phyloP scores from a whole-genome alignment of 1,140 invertebrate species.

The Drosophila sp. region DNA sequence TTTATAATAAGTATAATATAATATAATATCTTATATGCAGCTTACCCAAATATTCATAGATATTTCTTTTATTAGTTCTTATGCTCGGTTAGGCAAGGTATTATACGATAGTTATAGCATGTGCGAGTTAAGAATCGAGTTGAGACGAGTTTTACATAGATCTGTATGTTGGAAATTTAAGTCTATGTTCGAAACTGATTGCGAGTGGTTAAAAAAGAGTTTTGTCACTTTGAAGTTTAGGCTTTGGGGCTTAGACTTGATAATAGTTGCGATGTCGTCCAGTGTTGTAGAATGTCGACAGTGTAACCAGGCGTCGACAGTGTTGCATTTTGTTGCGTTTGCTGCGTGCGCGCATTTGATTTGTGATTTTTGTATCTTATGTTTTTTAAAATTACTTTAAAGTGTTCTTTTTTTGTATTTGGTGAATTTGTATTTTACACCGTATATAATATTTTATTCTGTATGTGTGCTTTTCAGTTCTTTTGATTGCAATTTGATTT shows the following conservation, averaged over 20 bases:
- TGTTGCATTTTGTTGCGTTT: constrained; percentile 80
- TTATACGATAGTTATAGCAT: constrained; percentile 31
- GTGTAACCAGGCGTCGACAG: constrained; percentile 64
- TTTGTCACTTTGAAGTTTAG: constrained; percentile 25
- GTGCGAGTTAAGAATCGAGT: constrained; percentile 34
- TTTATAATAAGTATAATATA: too few species aligned
- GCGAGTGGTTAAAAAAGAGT: constrained; percentile 7
- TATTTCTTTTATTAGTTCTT: constrained; percentile 58
- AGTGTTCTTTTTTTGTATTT: constrained; percentile 20
- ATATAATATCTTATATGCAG: not conserved
- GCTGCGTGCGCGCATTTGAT: constrained; percentile 72
- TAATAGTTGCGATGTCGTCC: constrained; percentile 47
- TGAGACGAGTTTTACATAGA: constrained; percentile 36
- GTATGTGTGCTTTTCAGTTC: constrained; percentile 27
- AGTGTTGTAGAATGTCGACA: constrained; percentile 63
- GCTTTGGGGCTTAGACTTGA: constrained; percentile 49
- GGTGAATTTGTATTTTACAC: constrained; percentile 2
- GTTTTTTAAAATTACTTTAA: constrained; percentile 13
- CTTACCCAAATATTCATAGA: constrained; percentile 85
- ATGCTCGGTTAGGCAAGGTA: constrained; percentile 54
- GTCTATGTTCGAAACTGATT: constrained; percentile 29
- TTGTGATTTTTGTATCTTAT: constrained; percentile 39
- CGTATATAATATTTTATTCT: constrained; percentile 17
- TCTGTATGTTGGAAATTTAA: constrained; percentile 7
- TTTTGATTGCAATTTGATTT: constrained; percentile 73